Conservation (phyloP, 2,888 invertebrate species). For the Sphinx pinastri region DNA sequence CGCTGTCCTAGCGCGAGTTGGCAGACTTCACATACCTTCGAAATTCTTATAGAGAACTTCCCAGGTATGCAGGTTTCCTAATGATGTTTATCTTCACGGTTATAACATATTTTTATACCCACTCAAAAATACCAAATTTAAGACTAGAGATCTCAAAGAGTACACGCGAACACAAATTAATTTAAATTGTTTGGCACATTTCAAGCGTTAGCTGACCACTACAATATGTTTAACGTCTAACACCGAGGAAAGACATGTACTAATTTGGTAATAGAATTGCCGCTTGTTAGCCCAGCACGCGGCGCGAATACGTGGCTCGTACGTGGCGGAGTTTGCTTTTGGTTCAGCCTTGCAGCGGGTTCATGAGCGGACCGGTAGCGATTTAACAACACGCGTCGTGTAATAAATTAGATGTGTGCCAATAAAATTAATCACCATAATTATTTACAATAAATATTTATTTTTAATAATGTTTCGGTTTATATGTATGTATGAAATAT, state of each 20-base stretch:
- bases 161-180: neutral
- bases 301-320: constrained; percentile 67
- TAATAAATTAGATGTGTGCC: too few relatives aligned
- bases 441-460: too few relatives aligned
- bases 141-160: neutral
- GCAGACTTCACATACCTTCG: too few relatives aligned
- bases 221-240: constrained; percentile 46
- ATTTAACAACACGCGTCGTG: too few relatives aligned
- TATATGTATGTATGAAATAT: too few relatives aligned
- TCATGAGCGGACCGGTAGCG: constrained; percentile 38
- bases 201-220: neutral
- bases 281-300: constrained; percentile 75
- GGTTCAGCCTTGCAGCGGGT: constrained; percentile 43
- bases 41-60: too few relatives aligned
- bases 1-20: too few relatives aligned
- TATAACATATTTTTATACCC: too few relatives aligned
- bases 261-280: constrained; percentile 79
- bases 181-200: constrained; percentile 7
- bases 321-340: constrained; percentile 56
- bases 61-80: too few relatives aligned
- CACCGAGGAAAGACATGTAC: constrained; percentile 60
- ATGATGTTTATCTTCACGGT: too few relatives aligned
- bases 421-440: too few relatives aligned
- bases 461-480: too few relatives aligned
- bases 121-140: neutral